These are phyloP conservation scores for Fratercula arctica DNA, from an alignment of 2,797 vertebrate species.

Conservation along the genomic window DNA sequence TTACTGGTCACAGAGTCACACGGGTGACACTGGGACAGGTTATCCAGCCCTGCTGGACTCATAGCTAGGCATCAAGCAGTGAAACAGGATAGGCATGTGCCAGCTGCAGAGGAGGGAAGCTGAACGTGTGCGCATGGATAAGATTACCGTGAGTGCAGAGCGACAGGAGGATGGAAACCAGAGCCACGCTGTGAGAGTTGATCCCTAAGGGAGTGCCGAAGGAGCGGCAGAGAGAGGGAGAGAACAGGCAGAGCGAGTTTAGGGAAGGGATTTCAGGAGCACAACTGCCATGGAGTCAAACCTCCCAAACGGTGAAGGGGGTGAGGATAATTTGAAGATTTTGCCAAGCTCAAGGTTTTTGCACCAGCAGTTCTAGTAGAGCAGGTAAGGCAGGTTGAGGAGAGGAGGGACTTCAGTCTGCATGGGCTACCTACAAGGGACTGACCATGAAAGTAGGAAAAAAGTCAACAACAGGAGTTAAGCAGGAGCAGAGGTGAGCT, in stretches of 20 bases:
- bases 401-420: not conserved
- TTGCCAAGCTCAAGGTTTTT: not conserved
- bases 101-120: not conserved
- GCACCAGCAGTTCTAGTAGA: not conserved
- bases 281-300: not conserved
- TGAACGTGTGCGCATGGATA: rapidly evolving
- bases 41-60: not conserved
- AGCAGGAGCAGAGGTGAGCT: not conserved
- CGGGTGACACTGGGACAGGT: not conserved
- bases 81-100: not conserved
- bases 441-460: not conserved
- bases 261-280: not conserved
- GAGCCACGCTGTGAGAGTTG: not conserved
- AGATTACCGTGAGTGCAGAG: not conserved
- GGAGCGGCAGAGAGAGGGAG: not conserved
- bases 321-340: not conserved
- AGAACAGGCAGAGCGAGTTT: rapidly evolving
- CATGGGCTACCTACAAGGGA: not conserved
- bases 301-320: rapidly evolving
- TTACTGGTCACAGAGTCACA: rapidly evolving
- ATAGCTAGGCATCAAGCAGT: not conserved
- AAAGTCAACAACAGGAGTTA: not conserved
- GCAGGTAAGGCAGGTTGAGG: not conserved
- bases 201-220: not conserved
- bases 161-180: not conserved